Conservation (phyloP, 2,888 invertebrate genomes). For the Epirrhoe tristata region DNA sequence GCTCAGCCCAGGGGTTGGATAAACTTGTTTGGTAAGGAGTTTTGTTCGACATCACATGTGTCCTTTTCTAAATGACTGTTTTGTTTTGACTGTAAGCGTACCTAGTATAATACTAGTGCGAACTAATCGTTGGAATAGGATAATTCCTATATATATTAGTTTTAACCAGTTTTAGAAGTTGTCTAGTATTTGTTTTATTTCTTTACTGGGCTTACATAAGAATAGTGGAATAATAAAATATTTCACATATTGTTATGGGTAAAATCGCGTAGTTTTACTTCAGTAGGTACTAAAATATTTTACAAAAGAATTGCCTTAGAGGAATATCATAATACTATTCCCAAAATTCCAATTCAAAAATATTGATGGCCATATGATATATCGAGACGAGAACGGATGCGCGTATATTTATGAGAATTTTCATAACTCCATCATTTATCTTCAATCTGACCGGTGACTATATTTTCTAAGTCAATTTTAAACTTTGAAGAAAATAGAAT, state of each 20-base stretch:
- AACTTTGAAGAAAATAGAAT: conserved; percentile 14
- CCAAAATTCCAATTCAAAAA: conserved; percentile 76
- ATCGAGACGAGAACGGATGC: conserved; percentile 59
- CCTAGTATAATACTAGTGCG: background rate
- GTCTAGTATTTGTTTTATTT: background rate
- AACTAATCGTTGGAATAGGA: background rate
- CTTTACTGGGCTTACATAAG: background rate
- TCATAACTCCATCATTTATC: conserved; percentile 78
- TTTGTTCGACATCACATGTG: background rate
- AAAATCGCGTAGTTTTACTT: no score
- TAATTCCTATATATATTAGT: background rate
- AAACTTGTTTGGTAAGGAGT: conserved; percentile 9
- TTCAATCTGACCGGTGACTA: conserved; percentile 46
- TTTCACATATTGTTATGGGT: background rate
- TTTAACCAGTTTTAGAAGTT: background rate
- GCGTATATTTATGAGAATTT: conserved; percentile 81
- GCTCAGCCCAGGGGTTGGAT: background rate
- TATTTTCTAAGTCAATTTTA: conserved; percentile 25
- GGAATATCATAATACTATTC: conserved; percentile 47
- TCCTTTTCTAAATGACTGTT: background rate
- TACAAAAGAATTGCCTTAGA: no score
- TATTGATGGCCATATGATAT: conserved; percentile 81
- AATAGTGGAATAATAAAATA: background rate
- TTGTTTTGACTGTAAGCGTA: background rate
- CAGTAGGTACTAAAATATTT: no score